Base-by-base conservation (phyloP, 2,113 vertebrate species). In the Pollachius pollachius region DNA sequence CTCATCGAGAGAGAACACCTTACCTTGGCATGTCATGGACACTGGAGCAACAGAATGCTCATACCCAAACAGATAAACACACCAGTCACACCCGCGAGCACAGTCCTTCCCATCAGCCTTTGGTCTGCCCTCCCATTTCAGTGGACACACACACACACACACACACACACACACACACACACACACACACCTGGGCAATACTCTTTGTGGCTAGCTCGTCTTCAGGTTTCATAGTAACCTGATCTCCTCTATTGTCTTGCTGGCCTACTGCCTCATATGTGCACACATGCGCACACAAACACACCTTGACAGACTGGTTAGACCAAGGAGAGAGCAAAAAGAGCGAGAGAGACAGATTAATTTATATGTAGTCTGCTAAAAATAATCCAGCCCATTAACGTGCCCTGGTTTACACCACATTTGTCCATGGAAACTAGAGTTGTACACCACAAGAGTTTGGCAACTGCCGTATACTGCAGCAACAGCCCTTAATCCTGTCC, bases 141-240 rank as follows among this genome's bases (percentile, higher is more conserved):
- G 41, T 48, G 41, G 1, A 12, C 41, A 13, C 41, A 48, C 41
- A 13, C 41, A 48, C 41, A 13, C 9, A 21, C 58, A 60, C 13
- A 60, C 58, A 15, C 58, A 60, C 58, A 60, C 58, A 19, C n/a
- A 60, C 58, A 19, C 60, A 62, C 19, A 21, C 60, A 62, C n/a
- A 62, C 18, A 34, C 62, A 64, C 23, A 34, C 62, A 64, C 62
- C 7, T 13, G 5, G 11, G 23, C 62, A 27, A 23, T 15, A 23
- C 23, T 30, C 9, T 63, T n/a, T n/a, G n/a, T n/a, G 16, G 27
- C 27, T 37, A 64, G 62, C 62, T 64, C 15, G 30, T 64, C 30
- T 30, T 30, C 62, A 37, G 62, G 62, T 64, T 64, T 37, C 62
- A 64, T 17, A 64, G 62, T 25, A 64, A 64, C 62, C 62, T 37